A percentile compares a stretch with the other conserved stretches of the same genome.
Evolutionary conservation across 2,888 invertebrate genomes (phyloP).

Genomic region (Melanostoma scalare): DNA sequence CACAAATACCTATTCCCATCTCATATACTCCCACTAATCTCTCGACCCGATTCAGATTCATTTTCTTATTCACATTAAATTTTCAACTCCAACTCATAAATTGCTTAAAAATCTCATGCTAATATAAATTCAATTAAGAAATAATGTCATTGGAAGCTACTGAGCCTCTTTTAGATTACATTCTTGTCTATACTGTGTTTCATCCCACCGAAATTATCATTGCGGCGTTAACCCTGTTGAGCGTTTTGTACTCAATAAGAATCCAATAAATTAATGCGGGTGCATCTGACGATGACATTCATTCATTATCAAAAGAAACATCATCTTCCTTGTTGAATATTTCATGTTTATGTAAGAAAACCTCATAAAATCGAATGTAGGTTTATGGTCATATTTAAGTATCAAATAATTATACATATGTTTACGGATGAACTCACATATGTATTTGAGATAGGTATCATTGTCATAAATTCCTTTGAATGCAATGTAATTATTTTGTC

Average conservation of each 20-base stretch:
- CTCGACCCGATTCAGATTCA: no score
- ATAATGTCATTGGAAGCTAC: constrained; percentile 11
- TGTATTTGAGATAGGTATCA: background rate
- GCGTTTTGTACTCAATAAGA: background rate
- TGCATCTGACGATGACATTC: constrained; percentile 2
- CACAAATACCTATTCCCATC: no score
- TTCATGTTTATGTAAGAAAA: no score
- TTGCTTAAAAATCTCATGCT: no score
- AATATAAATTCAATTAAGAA: constrained; percentile 28
- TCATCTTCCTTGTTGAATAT: no score
- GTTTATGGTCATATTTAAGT: constrained; percentile 55
- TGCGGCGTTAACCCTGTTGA: background rate
- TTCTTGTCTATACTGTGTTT: background rate
- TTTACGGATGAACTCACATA: constrained; percentile 23
- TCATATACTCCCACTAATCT: no score
- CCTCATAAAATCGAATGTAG: constrained; percentile 40
- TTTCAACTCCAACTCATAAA: no score
- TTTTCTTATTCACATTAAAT: no score
- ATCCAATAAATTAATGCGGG: background rate
- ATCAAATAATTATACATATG: constrained; percentile 48
- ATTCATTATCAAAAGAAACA: background rate
- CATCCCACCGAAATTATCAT: constrained; percentile 26
- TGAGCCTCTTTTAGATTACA: constrained; percentile 13
- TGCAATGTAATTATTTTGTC: constrained; percentile 16
- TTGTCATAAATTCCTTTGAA: constrained; percentile 21